phyloP scores from a whole-genome alignment of 2,797 vertebrate species.

The Liparis tanakae region DNA sequence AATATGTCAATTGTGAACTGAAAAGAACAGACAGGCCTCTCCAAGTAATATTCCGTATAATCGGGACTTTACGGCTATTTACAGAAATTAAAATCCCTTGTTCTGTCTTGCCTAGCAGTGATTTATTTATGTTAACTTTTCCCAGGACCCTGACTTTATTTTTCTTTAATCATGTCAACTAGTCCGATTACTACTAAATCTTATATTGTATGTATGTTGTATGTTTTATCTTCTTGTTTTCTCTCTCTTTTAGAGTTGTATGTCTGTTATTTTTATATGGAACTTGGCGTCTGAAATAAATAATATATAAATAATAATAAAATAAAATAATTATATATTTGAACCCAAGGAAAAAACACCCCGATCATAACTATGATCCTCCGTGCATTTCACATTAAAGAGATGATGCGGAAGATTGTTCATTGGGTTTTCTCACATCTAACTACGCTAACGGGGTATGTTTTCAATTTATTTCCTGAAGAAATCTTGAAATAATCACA shows the following conservation, averaged over 20 bases:
- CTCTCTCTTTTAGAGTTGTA: too few species aligned
- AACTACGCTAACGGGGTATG: neutral
- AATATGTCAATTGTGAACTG: slow-evolving; percentile 13
- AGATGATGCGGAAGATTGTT: neutral
- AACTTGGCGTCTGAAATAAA: too few species aligned
- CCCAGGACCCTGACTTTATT: slow-evolving; percentile 21
- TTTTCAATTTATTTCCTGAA: slow-evolving; percentile 3
- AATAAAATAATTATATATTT: neutral
- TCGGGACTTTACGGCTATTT: slow-evolving; percentile 12
- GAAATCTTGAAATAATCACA: neutral
- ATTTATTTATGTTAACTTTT: slow-evolving; percentile 38
- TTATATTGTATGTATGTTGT: too few species aligned
- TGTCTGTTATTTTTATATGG: too few species aligned
- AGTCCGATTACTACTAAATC: neutral
- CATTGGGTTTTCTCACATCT: neutral
- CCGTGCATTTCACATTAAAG: neutral
- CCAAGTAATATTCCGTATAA: slow-evolving; percentile 2
- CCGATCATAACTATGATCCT: neutral
- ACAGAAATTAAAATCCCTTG: slow-evolving; percentile 32
- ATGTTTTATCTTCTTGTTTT: too few species aligned
- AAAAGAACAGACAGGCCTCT: neutral
- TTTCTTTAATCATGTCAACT: slow-evolving; percentile 21
- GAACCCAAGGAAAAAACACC: neutral
- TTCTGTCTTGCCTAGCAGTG: slow-evolving; percentile 7
- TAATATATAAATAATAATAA: too few species aligned